A percentile compares a stretch with the other conserved stretches of the same genome.
phyloP scores from a whole-genome alignment of 2,797 vertebrate genomes.

The Gymnocypris eckloni region DNA sequence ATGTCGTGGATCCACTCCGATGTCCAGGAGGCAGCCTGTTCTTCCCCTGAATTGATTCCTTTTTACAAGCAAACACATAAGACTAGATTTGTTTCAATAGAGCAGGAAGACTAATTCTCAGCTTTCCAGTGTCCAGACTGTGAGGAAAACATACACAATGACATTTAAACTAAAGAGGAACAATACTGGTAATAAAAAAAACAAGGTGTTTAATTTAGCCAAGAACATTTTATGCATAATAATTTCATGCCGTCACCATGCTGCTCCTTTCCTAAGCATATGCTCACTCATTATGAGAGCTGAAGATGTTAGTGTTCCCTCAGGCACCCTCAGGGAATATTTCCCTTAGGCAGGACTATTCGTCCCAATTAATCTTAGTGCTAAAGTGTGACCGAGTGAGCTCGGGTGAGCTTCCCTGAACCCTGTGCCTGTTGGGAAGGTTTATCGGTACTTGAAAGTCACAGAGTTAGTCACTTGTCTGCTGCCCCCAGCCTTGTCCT shows the following conservation, averaged over 20 bases:
- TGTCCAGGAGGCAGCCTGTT: background rate
- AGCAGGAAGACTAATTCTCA: background rate
- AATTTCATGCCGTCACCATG: background rate
- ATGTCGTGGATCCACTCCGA: background rate
- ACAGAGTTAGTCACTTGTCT: constrained; percentile 24
- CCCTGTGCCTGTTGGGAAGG: constrained; percentile 25
- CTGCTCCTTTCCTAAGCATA: constrained; percentile 13
- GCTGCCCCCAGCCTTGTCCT: constrained; percentile 38
- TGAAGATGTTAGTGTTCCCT: constrained; percentile 20
- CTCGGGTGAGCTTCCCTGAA: constrained; percentile 3
- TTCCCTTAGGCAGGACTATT: background rate
- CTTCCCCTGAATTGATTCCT: constrained; percentile 25
- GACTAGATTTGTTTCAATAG: background rate
- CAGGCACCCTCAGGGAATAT: background rate
- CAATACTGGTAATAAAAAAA: background rate
- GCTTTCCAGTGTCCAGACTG: background rate
- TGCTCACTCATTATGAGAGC: background rate
- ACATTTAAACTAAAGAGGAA: background rate
- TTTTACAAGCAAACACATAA: background rate
- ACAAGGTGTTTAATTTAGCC: background rate
- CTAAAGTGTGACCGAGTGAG: constrained; percentile 3
- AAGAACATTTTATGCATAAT: background rate
- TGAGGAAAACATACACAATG: background rate
- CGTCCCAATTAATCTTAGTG: constrained; percentile 35
- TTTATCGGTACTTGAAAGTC: constrained; percentile 20